phyloP scores from a whole-genome alignment of 2,797 vertebrate species.

The Acipenser transmontanus region DNA sequence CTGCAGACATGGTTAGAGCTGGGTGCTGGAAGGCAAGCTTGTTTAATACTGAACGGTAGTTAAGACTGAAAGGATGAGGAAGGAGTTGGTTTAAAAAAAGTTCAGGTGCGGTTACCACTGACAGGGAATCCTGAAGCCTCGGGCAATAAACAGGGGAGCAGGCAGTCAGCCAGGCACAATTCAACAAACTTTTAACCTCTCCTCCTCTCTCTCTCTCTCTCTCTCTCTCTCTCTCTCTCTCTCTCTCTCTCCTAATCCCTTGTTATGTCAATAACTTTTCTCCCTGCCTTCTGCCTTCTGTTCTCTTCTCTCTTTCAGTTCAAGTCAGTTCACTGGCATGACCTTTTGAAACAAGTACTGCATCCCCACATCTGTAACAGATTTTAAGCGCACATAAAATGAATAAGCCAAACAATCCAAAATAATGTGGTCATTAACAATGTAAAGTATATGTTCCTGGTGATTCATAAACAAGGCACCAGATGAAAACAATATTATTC shows the following conservation, averaged over 20 bases:
- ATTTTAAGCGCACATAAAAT: slow-evolving; percentile 62
- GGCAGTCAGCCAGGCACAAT: slow-evolving; percentile 69
- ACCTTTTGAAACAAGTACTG: slow-evolving; percentile 70
- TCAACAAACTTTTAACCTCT: slow-evolving; percentile 72
- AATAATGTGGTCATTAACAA: slow-evolving; percentile 66
- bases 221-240: background rate
- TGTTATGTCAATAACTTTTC: slow-evolving; percentile 53
- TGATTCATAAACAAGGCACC: no score
- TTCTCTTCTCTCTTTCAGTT: slow-evolving; percentile 47
- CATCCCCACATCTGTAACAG: slow-evolving; percentile 66
- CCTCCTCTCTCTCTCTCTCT: no score
- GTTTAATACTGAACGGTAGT: slow-evolving; percentile 56
- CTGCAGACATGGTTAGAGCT: no score
- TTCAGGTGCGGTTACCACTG: slow-evolving; percentile 72
- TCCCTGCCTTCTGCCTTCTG: background rate
- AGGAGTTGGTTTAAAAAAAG: slow-evolving; percentile 31
- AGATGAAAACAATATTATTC: no score
- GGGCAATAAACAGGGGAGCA: slow-evolving; percentile 72
- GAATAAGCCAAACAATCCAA: slow-evolving; percentile 36
- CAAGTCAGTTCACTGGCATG: slow-evolving; percentile 61
- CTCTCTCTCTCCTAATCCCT: slow-evolving; percentile 57
- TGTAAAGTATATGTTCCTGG: no score
- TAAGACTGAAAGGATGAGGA: slow-evolving; percentile 63
- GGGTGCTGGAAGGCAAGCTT: background rate
- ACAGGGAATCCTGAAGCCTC: slow-evolving; percentile 64